Evolutionary conservation across 2,797 vertebrate species (phyloP).

Genomic region (Anisognathus igniventris): DNA sequence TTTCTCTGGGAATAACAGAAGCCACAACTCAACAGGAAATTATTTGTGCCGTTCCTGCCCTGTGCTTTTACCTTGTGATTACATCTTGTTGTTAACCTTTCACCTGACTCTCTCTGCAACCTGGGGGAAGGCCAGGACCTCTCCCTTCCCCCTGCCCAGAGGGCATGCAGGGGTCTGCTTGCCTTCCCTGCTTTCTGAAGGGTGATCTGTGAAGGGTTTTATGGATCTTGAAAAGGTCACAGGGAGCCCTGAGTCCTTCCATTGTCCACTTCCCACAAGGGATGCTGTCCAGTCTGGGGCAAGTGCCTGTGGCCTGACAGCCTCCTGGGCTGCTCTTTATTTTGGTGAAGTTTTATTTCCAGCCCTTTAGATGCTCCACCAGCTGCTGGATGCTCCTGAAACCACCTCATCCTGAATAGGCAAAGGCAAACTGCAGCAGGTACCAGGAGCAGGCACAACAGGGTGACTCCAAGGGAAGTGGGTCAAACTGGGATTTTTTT

Average conservation of each 20-base stretch:
- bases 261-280: background rate
- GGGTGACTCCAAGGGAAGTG: background rate
- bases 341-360: background rate
- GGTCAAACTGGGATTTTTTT: background rate
- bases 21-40: conserved; percentile 24
- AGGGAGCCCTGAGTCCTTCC: background rate
- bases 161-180: background rate
- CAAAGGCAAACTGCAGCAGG: background rate
- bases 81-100: conserved; percentile 39
- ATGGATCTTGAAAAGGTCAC: conserved; percentile 54
- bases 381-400: background rate
- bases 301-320: background rate
- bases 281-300: rapidly evolving
- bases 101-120: background rate
- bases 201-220: conserved; percentile 20
- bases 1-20: conserved; percentile 33
- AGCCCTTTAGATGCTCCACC: background rate
- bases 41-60: background rate
- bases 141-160: background rate
- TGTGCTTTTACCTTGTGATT: conserved; percentile 2
- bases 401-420: background rate
- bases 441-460: background rate
- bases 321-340: background rate
- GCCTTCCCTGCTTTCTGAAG: conserved; percentile 20
- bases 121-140: conserved; percentile 9